phyloP scores from a whole-genome alignment of 2,797 vertebrate genomes.

The Poeciliopsis paucimaculata region DNA sequence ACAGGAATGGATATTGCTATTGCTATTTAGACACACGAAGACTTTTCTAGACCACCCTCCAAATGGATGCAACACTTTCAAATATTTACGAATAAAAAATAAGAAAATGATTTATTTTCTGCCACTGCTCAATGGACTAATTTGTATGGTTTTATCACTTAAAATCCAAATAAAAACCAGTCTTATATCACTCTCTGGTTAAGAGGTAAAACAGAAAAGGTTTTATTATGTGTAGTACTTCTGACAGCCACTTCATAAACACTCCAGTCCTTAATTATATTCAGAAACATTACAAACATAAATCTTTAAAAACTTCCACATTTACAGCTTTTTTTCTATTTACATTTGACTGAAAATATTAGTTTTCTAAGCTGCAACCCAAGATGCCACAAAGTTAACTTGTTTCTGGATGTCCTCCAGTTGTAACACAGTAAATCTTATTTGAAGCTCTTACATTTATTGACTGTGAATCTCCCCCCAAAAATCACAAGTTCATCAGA shows the following conservation, averaged over 20 bases:
- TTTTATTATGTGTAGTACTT: not conserved
- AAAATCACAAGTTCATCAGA: constrained; percentile 1
- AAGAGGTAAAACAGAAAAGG: not conserved
- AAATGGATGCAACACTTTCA: not conserved
- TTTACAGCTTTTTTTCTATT: constrained; percentile 11
- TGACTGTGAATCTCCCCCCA: not conserved
- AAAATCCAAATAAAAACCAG: not conserved
- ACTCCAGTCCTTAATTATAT: constrained; percentile 11
- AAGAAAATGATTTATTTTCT: not conserved
- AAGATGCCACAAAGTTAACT: constrained; percentile 7
- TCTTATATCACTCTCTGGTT: not conserved
- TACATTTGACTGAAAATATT: constrained; percentile 7
- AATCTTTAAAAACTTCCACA: constrained; percentile 11
- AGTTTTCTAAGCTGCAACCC: not conserved
- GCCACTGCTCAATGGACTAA: not conserved
- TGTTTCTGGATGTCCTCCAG: constrained; percentile 4
- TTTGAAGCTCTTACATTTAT: constrained; percentile 24
- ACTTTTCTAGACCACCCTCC: not conserved
- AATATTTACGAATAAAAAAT: not conserved
- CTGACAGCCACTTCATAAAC: not conserved
- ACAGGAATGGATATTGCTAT: not conserved
- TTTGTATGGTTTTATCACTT: not conserved
- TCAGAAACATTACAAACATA: constrained; percentile 4
- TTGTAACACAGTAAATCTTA: not conserved
- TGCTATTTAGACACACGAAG: not conserved